Percentiles rank a stretch among this genome's conserved stretches.
phyloP scores from a whole-genome alignment of 1,140 invertebrate genomes.

The Pomacea maculata region DNA sequence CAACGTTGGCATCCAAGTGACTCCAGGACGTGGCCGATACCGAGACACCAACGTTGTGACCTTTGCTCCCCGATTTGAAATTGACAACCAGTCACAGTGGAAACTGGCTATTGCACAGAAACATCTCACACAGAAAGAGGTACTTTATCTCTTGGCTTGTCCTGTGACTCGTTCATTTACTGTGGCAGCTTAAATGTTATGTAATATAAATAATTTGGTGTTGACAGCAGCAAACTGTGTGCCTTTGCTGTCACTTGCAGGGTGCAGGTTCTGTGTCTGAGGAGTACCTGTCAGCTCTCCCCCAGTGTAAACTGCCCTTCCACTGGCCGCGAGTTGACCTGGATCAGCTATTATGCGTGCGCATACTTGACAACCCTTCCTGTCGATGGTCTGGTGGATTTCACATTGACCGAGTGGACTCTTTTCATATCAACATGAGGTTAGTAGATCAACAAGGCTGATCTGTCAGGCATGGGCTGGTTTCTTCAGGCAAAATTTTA shows the following conservation, averaged over 20 bases:
- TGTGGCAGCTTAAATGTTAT: neutral
- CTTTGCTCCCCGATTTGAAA: conserved; percentile 89
- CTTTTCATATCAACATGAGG: conserved; percentile 90
- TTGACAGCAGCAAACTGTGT: neutral
- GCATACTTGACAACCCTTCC: conserved; percentile 70
- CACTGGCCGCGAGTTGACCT: conserved; percentile 93
- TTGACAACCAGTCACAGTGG: conserved; percentile 88
- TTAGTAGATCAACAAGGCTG: conserved; percentile 47
- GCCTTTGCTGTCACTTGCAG: neutral
- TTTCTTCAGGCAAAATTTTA: neutral
- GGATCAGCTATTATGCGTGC: conserved; percentile 87
- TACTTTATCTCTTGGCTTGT: conserved; percentile 22
- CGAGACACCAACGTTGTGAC: conserved; percentile 90
- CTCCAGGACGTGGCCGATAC: conserved; percentile 86
- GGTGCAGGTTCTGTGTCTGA: neutral
- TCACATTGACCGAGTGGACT: conserved; percentile 83
- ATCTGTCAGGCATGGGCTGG: neutral
- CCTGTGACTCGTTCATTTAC: neutral
- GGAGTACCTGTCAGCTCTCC: conserved; percentile 75
- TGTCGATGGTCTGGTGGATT: conserved; percentile 96
- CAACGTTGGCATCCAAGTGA: conserved; percentile 84
- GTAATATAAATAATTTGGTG: neutral
- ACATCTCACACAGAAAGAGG: conserved; percentile 53
- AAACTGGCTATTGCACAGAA: conserved; percentile 87
- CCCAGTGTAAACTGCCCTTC: conserved; percentile 90